These are phyloP conservation scores for Tinea semifulvella DNA, from an alignment of 2,888 invertebrate species.

Conservation along the genomic window DNA sequence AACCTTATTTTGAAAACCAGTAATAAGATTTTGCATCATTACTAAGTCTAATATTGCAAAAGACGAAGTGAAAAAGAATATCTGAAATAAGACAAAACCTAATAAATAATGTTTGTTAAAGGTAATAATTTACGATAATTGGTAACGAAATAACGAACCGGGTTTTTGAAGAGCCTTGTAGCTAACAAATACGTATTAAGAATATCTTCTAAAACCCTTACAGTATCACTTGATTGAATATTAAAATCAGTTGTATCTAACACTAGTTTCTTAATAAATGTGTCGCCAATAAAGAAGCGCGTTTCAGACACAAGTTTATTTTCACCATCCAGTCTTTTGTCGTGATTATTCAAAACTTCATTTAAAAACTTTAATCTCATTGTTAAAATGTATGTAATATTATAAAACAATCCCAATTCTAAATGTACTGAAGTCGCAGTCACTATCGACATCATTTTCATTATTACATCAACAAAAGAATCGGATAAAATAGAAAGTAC, in stretches of 20 bases:
- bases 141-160: conserved; percentile 30
- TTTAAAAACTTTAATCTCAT: conserved; percentile 8
- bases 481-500: background rate
- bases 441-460: background rate
- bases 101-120: background rate
- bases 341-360: background rate
- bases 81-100: background rate
- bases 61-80: background rate
- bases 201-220: conserved; percentile 28
- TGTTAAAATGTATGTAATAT: background rate
- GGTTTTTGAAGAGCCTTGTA: conserved; percentile 29
- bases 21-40: conserved; percentile 5
- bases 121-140: background rate
- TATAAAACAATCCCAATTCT: conserved; percentile 5
- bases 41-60: conserved; percentile 1
- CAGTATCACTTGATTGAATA: conserved; percentile 28
- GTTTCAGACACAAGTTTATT: background rate
- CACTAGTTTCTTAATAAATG: background rate
- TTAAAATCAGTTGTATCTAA: conserved; percentile 15
- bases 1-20: conserved; percentile 11
- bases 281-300: background rate
- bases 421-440: background rate
- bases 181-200: conserved; percentile 28
- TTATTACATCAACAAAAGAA: background rate
- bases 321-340: background rate